phyloP scores from a whole-genome alignment of 2,113 vertebrate genomes.

The Coturnix japonica region DNA sequence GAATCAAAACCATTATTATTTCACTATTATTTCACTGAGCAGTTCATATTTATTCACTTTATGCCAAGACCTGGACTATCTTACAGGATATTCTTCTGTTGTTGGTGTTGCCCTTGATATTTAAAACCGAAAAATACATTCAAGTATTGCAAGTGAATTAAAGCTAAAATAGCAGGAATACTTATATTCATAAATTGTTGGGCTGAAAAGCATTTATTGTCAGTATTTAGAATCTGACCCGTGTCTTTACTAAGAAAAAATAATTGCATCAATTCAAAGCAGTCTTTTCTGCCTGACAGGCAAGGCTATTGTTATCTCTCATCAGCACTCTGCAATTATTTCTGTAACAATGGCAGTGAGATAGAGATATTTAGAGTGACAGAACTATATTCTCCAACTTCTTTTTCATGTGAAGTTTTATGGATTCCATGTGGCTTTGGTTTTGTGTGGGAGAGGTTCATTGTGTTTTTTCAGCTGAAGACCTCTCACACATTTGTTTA shows the following conservation, averaged over 20 bases:
- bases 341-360: background rate
- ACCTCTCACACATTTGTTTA: background rate
- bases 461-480: background rate
- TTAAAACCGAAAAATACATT: background rate
- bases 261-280: background rate
- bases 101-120: background rate
- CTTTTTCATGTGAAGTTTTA: background rate
- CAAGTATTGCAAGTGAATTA: background rate
- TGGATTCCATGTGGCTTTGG: background rate
- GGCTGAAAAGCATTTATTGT: background rate
- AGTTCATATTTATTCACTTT: background rate
- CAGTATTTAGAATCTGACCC: background rate
- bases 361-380: background rate
- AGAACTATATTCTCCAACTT: background rate
- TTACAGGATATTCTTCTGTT: background rate
- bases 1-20: background rate
- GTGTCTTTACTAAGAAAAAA: background rate
- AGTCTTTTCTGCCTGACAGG: background rate
- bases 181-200: background rate
- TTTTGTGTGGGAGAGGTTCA: background rate
- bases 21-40: background rate
- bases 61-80: background rate
- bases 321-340: background rate
- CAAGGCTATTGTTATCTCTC: background rate
- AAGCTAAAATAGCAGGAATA: background rate